Base-by-base conservation (phyloP, 2,888 invertebrate species). In the Octonoba sinensis region DNA sequence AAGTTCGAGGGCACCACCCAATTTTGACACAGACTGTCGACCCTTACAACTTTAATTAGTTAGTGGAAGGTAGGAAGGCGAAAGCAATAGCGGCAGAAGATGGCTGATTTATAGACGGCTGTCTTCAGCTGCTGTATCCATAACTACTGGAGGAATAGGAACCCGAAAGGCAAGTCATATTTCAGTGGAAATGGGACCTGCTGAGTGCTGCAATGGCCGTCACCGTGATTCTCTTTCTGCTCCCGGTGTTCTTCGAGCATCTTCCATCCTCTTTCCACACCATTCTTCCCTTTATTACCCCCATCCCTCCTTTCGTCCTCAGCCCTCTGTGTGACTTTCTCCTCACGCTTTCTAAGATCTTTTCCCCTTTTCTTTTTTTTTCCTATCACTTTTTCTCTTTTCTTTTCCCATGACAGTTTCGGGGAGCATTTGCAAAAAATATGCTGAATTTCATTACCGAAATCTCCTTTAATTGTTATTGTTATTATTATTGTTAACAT, bases 21-120 rank as follows among this genome's bases (percentile, higher is more conserved):
- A 75, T 75, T 75, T 75, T 75, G 75, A 75, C 75, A 75, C 67
- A 57, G 51, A 75, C 75, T 66, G 67, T 75, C 75, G 75, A 59
- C 75, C 67, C 75, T 77, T 64, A 69, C 76, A 77, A 77, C 71
- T 77, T 77, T 77, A 77, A 77, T 77, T 77, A 77, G 77, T 77
- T 71, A 64, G 24, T 49, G 62, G 54, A 62, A 62, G 67, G 69
- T 49, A 54, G 60, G 64, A 65, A 59, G 60, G 59, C 22, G 60
- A 16, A 13, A 47, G 74, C 72, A 72, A 72, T 72, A 72, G 66
- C 66, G 24, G 72, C 56, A 65, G 65, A 56, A 62, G 65, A 74
- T 77, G 70, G 72, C 81, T 81, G 81, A 81, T 81, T 81, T 81
- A 81, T 81, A 70, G 62, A 46, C 46, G 59, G 67, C 79, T 79